Evolutionary conservation across 2,113 vertebrate species (phyloP).

Genomic region (Salvelinus fontinalis): DNA sequence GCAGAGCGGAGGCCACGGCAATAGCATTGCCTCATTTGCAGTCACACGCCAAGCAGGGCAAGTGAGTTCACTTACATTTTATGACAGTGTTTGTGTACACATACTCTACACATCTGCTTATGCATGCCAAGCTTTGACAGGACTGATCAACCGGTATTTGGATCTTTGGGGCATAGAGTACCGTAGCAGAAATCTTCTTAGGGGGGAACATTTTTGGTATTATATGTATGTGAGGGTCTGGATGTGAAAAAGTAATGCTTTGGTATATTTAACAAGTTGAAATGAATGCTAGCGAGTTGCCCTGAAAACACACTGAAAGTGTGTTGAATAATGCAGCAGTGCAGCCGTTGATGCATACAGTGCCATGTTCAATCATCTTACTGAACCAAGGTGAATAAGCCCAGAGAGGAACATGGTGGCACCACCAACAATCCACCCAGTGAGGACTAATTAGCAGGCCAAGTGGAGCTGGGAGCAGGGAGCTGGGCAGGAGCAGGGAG

Average conservation of each 20-base stretch:
- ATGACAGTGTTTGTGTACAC: background rate
- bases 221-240: background rate
- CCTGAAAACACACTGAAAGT: background rate
- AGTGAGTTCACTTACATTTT: background rate
- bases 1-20: background rate
- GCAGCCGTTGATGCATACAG: background rate
- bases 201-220: background rate
- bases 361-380: background rate
- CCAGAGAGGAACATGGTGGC: too few relatives aligned
- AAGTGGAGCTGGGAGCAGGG: too few relatives aligned
- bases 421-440: too few relatives aligned
- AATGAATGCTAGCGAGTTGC: background rate
- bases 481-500: too few relatives aligned
- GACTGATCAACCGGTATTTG: background rate
- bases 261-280: too few relatives aligned
- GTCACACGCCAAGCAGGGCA: background rate
- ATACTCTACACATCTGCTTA: background rate
- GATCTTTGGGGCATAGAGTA: background rate
- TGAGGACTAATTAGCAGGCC: too few relatives aligned
- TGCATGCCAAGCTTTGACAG: too few relatives aligned
- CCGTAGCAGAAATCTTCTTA: background rate
- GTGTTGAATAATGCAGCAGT: background rate
- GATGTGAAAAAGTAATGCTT: too few relatives aligned
- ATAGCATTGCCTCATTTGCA: background rate
- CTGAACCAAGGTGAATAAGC: background rate